phyloP scores from a whole-genome alignment of 2,797 vertebrate species.

The Sciurus vulgaris region DNA sequence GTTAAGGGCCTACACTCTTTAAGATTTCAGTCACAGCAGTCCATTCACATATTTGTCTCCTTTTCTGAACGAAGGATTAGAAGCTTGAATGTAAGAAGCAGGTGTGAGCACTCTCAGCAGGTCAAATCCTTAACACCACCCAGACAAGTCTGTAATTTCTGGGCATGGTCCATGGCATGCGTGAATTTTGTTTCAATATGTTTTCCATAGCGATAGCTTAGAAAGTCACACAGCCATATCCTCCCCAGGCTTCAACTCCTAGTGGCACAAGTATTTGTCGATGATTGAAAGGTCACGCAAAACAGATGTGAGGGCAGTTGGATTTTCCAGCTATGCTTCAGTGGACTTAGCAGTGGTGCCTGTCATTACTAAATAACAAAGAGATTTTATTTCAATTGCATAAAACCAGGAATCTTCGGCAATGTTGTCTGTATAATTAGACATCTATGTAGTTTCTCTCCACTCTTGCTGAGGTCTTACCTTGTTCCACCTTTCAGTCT shows the following conservation, averaged over 20 bases:
- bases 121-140: constrained; percentile 71
- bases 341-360: constrained; percentile 58
- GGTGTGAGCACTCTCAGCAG: constrained; percentile 73
- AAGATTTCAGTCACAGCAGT: constrained; percentile 55
- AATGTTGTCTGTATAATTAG: background rate
- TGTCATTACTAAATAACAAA: background rate
- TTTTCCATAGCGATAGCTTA: constrained; percentile 64
- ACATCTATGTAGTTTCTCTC: background rate
- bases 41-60: constrained; percentile 67
- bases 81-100: constrained; percentile 79
- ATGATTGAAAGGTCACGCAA: constrained; percentile 73
- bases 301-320: constrained; percentile 79
- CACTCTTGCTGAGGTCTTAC: background rate
- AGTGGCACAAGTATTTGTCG: constrained; percentile 63
- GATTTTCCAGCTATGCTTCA: constrained; percentile 69
- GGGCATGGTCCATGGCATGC: constrained; percentile 58
- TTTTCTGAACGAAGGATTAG: constrained; percentile 77
- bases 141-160: constrained; percentile 75
- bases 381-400: constrained; percentile 33
- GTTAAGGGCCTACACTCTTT: constrained; percentile 61
- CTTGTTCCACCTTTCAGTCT: background rate
- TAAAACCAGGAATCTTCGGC: constrained; percentile 32
- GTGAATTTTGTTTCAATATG: constrained; percentile 72
- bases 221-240: constrained; percentile 55
- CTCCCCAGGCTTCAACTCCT: constrained; percentile 46